These are phyloP conservation scores for Cybosia mesomella DNA, from an alignment of 2,888 invertebrate species.

Conservation along the genomic window DNA sequence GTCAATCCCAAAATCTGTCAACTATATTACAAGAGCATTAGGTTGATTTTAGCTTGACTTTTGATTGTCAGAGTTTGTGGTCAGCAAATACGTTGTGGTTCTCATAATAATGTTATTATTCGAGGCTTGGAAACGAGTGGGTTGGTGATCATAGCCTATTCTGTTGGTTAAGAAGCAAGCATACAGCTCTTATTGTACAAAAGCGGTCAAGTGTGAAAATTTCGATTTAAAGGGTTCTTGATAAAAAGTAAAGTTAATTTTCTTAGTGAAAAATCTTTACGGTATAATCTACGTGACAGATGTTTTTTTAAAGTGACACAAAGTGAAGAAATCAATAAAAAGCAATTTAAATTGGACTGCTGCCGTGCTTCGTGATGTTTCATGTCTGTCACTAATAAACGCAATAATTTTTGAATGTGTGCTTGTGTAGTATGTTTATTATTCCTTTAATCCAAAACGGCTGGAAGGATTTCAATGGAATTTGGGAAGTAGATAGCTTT, in stretches of 20 bases:
- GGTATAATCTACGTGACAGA: slow-evolving; percentile 5
- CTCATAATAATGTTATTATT: slow-evolving; percentile 84
- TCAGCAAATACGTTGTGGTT: slow-evolving; percentile 57
- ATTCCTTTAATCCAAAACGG: neutral
- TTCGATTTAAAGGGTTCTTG: slow-evolving; percentile 35
- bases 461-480: neutral
- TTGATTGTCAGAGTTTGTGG: slow-evolving; percentile 22
- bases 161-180: slow-evolving; percentile 74
- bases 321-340: neutral
- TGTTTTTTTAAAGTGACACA: neutral
- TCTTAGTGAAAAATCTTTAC: neutral
- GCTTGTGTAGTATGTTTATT: neutral
- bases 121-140: slow-evolving; percentile 75
- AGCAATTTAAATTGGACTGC: neutral
- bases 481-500: neutral
- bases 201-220: slow-evolving; percentile 51
- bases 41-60: slow-evolving; percentile 45
- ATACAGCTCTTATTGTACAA: slow-evolving; percentile 68
- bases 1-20: neutral
- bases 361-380: neutral
- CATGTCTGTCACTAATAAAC: neutral
- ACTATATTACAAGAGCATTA: slow-evolving; percentile 39
- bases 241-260: neutral
- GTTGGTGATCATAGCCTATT: slow-evolving; percentile 80
- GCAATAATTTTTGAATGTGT: neutral